These are phyloP conservation scores for Hydroisotoma schaefferi DNA, from an alignment of 2,888 invertebrate genomes.

Conservation along the genomic window DNA sequence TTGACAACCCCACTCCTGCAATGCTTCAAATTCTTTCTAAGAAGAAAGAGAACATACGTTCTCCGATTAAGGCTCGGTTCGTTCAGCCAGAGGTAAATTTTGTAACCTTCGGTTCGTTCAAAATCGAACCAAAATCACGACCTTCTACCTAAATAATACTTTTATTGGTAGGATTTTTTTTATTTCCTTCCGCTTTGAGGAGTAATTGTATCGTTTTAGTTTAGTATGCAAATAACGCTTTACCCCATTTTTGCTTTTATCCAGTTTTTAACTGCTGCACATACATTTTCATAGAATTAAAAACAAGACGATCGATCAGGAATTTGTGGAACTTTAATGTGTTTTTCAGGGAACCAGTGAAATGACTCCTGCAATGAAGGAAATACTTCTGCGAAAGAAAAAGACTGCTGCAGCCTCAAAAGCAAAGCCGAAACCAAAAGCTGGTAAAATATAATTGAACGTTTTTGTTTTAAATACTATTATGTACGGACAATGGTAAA, in stretches of 20 bases:
- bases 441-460: neutral
- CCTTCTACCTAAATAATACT: no score
- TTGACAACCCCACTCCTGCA: slow-evolving; percentile 63
- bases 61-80: slow-evolving; percentile 32
- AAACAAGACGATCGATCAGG: no score
- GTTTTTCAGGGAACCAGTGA: slow-evolving; percentile 31
- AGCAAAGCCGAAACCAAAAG: neutral
- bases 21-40: slow-evolving; percentile 66
- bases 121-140: no score
- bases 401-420: slow-evolving; percentile 21
- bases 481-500: neutral
- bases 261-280: no score
- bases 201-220: no score
- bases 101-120: no score
- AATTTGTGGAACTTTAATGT: no score
- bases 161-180: no score
- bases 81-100: slow-evolving; percentile 34
- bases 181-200: no score
- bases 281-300: no score
- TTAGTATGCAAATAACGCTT: no score
- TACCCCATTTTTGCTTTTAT: no score
- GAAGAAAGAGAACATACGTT: slow-evolving; percentile 57
- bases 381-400: slow-evolving; percentile 37
- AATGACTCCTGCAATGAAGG: slow-evolving; percentile 43
- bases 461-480: slow-evolving; percentile 4